Percentiles rank a stretch among this genome's conserved stretches.
Evolutionary conservation across 2,113 vertebrate species (phyloP).

Genomic region (Perca flavescens): DNA sequence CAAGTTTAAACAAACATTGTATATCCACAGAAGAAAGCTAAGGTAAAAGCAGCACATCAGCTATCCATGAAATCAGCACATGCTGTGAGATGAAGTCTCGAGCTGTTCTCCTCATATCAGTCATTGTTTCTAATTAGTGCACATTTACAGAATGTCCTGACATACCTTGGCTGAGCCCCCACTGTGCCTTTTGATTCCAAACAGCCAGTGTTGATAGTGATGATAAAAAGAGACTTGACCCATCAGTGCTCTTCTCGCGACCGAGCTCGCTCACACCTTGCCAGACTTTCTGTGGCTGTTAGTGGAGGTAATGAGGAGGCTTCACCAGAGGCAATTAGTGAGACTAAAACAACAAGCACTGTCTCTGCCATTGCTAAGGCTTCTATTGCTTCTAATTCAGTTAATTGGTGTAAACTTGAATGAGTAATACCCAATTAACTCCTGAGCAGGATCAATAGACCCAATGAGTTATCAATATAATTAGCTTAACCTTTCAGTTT

Average conservation of each 20-base stretch:
- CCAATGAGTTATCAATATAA: constrained; percentile 62
- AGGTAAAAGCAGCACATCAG: constrained; percentile 3
- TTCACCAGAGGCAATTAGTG: constrained; percentile 56
- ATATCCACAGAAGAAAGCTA: background rate
- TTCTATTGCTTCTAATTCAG: constrained; percentile 42
- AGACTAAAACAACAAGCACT: constrained; percentile 41
- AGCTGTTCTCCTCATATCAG: constrained; percentile 64
- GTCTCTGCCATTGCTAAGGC: constrained; percentile 27
- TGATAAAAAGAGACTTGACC: constrained; percentile 64
- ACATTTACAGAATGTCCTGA: constrained; percentile 59
- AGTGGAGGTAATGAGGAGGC: constrained; percentile 59
- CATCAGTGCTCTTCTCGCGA: constrained; percentile 18
- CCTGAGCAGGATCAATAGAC: constrained; percentile 56
- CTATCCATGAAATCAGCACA: constrained; percentile 23
- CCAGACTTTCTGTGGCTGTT: constrained; percentile 38
- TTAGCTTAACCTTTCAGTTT: constrained; percentile 59
- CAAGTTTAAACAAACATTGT: background rate
- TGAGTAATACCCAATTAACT: constrained; percentile 73
- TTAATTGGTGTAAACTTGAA: constrained; percentile 69
- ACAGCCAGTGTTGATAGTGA: constrained; percentile 57
- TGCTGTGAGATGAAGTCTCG: constrained; percentile 49
- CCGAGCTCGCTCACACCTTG: constrained; percentile 24
- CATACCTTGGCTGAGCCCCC: constrained; percentile 50
- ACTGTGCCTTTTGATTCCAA: constrained; percentile 64
- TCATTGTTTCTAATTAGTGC: constrained; percentile 64